Evolutionary conservation across 2,113 vertebrate genomes (phyloP).

Genomic region (Spea bombifrons): DNA sequence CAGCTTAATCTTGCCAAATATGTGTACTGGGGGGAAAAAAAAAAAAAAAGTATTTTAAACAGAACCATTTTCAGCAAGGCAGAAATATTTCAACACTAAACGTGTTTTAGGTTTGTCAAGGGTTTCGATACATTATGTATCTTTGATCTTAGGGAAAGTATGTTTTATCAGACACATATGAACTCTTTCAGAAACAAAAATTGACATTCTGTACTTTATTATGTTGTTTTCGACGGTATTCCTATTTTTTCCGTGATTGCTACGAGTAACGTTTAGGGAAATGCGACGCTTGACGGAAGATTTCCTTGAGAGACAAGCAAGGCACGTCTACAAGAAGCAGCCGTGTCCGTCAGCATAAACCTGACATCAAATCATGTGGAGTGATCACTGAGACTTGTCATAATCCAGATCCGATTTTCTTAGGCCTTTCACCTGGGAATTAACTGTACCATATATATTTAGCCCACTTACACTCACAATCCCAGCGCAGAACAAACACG

Average conservation of each 20-base stretch:
- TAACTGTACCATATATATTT: conserved; percentile 31
- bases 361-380: not conserved
- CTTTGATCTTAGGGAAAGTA: conserved; percentile 28
- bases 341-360: not conserved
- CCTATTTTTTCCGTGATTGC: not conserved
- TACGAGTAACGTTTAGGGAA: not conserved
- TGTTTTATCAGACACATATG: conserved; percentile 2
- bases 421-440: conserved; percentile 34
- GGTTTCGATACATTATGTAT: not conserved
- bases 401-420: conserved; percentile 41
- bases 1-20: conserved; percentile 72
- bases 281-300: not conserved
- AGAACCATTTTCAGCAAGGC: not conserved
- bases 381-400: conserved; percentile 19
- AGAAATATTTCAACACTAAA: conserved; percentile 27
- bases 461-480: conserved; percentile 22
- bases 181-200: not conserved
- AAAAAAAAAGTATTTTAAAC: conserved; percentile 20
- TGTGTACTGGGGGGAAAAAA: conserved; percentile 49
- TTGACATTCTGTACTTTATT: conserved; percentile 30
- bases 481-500: conserved; percentile 7
- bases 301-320: not conserved
- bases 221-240: not conserved
- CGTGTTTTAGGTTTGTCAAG: conserved; percentile 19
- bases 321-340: not conserved